Evolutionary conservation across 2,888 invertebrate genomes (phyloP).

Genomic region (Eupithecia tripunctaria): DNA sequence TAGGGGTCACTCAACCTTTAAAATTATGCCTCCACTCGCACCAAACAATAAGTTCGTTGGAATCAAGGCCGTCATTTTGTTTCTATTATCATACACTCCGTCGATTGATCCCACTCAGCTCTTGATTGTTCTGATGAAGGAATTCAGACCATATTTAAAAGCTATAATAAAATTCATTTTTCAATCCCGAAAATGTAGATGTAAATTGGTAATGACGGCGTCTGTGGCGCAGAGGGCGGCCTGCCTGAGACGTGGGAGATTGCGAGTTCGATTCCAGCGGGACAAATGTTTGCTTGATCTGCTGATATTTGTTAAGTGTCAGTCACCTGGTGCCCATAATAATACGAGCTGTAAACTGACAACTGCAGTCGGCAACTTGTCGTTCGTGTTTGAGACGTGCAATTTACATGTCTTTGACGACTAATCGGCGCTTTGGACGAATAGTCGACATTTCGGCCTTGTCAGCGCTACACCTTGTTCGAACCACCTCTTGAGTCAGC

Average conservation of each 20-base stretch:
- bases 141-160: constrained; percentile 31
- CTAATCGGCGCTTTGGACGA: no score
- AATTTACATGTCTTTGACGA: no score
- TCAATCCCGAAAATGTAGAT: not conserved
- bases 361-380: no score
- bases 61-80: constrained; percentile 65
- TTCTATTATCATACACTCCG: constrained; percentile 47
- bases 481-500: no score
- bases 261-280: no score
- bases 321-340: no score
- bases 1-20: not conserved
- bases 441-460: no score
- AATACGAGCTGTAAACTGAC: no score
- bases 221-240: not conserved
- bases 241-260: not conserved
- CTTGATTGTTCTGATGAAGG: constrained; percentile 25
- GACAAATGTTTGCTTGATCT: no score
- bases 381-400: no score
- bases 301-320: no score
- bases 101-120: constrained; percentile 42
- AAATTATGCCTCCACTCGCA: constrained; percentile 19
- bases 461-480: no score
- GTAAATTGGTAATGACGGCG: not conserved
- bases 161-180: constrained; percentile 14
- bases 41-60: constrained; percentile 50